Percentiles rank a stretch among this genome's conserved stretches.
Evolutionary conservation across 2,797 vertebrate species (phyloP).

Genomic region (Smutsia gigantea): DNA sequence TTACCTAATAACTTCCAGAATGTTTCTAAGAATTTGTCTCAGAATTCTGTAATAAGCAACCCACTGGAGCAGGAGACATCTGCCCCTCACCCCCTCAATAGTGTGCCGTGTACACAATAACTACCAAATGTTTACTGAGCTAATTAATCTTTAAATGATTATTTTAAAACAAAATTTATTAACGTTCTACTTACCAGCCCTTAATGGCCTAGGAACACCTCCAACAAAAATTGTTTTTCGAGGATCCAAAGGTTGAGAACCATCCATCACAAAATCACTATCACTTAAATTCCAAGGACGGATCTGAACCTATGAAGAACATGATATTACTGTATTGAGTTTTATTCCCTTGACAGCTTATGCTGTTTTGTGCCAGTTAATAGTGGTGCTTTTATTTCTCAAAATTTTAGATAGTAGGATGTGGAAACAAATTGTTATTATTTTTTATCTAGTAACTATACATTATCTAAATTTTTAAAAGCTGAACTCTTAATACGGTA

Average conservation of each 20-base stretch:
- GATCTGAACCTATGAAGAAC: conserved; percentile 94
- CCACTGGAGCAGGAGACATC: neutral
- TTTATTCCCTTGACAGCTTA: neutral
- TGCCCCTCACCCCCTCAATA: neutral
- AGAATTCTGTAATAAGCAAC: neutral
- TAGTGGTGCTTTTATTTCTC: neutral
- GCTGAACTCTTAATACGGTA: conserved; percentile 40
- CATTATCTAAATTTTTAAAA: conserved; percentile 70
- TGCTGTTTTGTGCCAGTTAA: neutral
- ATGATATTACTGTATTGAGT: neutral
- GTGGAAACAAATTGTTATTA: conserved; percentile 67
- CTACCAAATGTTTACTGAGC: neutral
- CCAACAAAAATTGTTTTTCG: conserved; percentile 99
- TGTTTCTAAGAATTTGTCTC: neutral
- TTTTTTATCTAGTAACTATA: conserved; percentile 25
- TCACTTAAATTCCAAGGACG: conserved; percentile 99
- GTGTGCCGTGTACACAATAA: neutral
- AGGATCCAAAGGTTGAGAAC: conserved; percentile 98
- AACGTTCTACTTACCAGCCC: conserved; percentile 92
- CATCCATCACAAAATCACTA: conserved; percentile 99
- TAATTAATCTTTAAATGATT: conserved; percentile 5
- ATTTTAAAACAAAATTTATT: neutral
- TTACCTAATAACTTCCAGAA: neutral
- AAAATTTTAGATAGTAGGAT: neutral
- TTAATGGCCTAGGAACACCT: conserved; percentile 96